These are phyloP conservation scores for Zaprionus ornatus DNA, from an alignment of 1,140 invertebrate species.

Conservation along the genomic window DNA sequence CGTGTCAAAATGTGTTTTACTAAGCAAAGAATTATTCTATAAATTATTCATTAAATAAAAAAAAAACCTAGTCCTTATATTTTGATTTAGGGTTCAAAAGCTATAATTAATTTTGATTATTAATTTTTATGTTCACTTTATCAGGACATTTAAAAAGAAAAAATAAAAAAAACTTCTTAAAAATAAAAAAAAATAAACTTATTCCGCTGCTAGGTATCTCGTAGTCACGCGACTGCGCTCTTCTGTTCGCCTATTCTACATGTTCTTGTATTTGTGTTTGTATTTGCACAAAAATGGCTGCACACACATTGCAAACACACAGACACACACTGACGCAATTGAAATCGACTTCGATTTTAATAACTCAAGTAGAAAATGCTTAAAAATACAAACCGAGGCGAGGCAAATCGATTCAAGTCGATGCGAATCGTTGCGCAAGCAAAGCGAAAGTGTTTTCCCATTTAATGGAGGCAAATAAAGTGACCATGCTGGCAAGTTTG, in stretches of 20 bases:
- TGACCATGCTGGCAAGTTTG: background rate
- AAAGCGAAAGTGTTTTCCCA: conserved; percentile 1
- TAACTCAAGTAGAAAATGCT: conserved; percentile 25
- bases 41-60: too few species aligned
- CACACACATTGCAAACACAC: conserved; percentile 3
- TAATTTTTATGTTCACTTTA: too few species aligned
- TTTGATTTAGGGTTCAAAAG: too few species aligned
- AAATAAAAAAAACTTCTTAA: too few species aligned
- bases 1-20: too few species aligned
- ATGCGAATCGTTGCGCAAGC: background rate
- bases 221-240: background rate
- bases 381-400: conserved; percentile 15
- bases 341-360: conserved; percentile 32
- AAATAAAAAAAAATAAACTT: too few species aligned
- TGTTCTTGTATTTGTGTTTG: background rate
- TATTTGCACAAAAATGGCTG: conserved; percentile 1
- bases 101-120: too few species aligned
- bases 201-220: background rate
- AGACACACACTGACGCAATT: conserved; percentile 9
- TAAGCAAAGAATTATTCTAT: too few species aligned
- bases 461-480: conserved; percentile 3
- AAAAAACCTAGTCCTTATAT: too few species aligned
- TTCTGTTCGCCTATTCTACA: too few species aligned
- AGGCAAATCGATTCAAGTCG: conserved; percentile 6
- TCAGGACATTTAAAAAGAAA: too few species aligned